phyloP scores from a whole-genome alignment of 1,140 invertebrate genomes.

The Drosophila azteca region DNA sequence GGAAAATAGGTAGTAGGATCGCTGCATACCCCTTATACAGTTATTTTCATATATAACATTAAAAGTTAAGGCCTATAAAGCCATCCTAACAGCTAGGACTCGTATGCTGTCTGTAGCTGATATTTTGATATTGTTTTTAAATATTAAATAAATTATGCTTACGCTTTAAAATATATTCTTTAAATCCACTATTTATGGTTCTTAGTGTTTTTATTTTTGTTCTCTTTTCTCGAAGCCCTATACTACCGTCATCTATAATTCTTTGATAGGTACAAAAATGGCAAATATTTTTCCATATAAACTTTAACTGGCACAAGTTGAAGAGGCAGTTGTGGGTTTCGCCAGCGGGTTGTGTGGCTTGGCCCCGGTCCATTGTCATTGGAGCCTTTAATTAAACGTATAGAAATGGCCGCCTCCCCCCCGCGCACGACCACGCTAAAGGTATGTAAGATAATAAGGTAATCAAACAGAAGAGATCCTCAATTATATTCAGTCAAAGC shows the following conservation, averaged over 20 bases:
- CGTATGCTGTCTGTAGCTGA: no score
- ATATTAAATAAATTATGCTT: no score
- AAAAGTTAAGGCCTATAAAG: no score
- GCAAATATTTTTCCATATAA: slow-evolving; percentile 43
- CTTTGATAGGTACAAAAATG: not conserved
- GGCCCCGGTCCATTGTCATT: slow-evolving; percentile 36
- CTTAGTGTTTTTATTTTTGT: no score
- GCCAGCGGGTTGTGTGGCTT: not conserved
- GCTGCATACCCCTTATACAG: no score
- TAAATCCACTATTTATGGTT: no score
- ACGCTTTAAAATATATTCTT: no score
- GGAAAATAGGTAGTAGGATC: no score
- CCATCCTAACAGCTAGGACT: no score
- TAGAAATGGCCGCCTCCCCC: slow-evolving; percentile 20
- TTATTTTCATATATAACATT: no score
- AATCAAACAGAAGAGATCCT: slow-evolving; percentile 2
- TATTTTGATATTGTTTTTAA: no score
- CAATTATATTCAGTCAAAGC: not conserved
- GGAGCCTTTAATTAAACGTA: slow-evolving; percentile 66
- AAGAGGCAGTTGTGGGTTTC: slow-evolving; percentile 2
- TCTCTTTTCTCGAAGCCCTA: not conserved
- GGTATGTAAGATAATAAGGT: not conserved
- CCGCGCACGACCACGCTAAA: not conserved
- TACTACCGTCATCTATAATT: not conserved
- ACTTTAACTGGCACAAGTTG: slow-evolving; percentile 38